Percentiles rank a stretch among this genome's conserved stretches.
These are phyloP conservation scores for Calliscelio sp. DNA, from an alignment of 2,888 invertebrate genomes.

Conservation along the genomic window DNA sequence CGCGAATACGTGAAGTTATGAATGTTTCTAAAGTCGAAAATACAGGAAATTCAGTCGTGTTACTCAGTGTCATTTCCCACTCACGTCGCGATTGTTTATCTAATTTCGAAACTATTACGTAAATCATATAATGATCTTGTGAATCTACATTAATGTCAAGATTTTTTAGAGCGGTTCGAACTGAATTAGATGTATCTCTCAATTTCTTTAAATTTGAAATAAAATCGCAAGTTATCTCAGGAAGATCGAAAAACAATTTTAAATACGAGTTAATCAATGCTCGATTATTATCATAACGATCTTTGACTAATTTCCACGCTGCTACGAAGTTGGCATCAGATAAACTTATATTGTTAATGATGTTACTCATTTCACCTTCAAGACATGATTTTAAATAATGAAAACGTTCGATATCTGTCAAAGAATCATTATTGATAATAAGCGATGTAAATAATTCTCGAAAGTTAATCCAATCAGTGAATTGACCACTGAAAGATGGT, in stretches of 20 bases:
- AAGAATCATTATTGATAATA: slow-evolving; percentile 23
- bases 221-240: slow-evolving; percentile 13
- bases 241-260: slow-evolving; percentile 4
- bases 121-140: slow-evolving; percentile 33
- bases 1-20: slow-evolving; percentile 4
- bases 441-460: slow-evolving; percentile 30
- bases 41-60: slow-evolving; percentile 7
- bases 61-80: slow-evolving; percentile 18
- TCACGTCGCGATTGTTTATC: slow-evolving; percentile 18
- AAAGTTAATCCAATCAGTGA: slow-evolving; percentile 28
- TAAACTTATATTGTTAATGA: slow-evolving; percentile 5
- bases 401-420: slow-evolving; percentile 8
- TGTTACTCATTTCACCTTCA: background rate
- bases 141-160: background rate
- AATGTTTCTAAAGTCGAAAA: slow-evolving; percentile 10
- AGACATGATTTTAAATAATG: slow-evolving; percentile 33
- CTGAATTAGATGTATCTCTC: slow-evolving; percentile 10
- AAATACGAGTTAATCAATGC: slow-evolving; percentile 18
- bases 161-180: slow-evolving; percentile 15
- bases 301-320: slow-evolving; percentile 3
- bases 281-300: slow-evolving; percentile 27
- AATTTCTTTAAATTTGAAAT: slow-evolving; percentile 19
- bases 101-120: slow-evolving; percentile 25
- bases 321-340: background rate
- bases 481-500: slow-evolving; percentile 15